Evolutionary conservation across 1,140 invertebrate species (phyloP), one percentile per base, ranked within the genome.

Genomic region (Drosophila littoralis): DNA sequence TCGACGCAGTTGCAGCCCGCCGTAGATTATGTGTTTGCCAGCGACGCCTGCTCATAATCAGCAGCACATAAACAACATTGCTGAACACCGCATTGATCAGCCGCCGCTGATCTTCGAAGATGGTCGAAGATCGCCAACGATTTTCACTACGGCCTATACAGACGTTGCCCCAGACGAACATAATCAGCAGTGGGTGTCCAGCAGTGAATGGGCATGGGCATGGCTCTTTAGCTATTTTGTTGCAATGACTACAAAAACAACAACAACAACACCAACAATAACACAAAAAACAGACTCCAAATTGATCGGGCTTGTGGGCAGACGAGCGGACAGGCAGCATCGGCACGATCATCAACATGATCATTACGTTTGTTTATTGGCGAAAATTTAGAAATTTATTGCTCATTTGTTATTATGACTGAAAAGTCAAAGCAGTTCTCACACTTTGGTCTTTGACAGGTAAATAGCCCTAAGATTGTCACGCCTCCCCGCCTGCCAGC

Each of bases 311-410:
- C 17, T 43, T 9, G 28, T n/a, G 6, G 13, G 40, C 22, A 28
- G 22, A 28, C 22, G 22, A 4, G 22, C 22, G 22, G 4, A 7
- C 48, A 54, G 7, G 42, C 33, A 45, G 43, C 15, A 59, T 50
- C 48, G 64, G 66, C 73, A 79, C 55, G 60, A 88, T 84, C 76
- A 80, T 77, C 77, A 80, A 72, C 77, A 83, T 88, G 76, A 88
- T 88, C 79, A 89, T 89, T 84, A 84, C 58, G 80, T 84, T 84
- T 73, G 84, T 81, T 89, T 84, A 89, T 89, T 89, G 84, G 80
- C 75, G 81, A 89, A 89, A 89, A 89, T 89, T 84, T 84, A 79
- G 69, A 89, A 89, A 89, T 84, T 89, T 89, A 89, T 89, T 89
- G 77, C 80, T 81, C 74, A 75, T 89, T 84, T 88, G 77, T 78